Percentiles rank a stretch among this genome's conserved stretches.
Evolutionary conservation across 2,113 vertebrate species (phyloP).

Genomic region (Gorsachius goisagi): DNA sequence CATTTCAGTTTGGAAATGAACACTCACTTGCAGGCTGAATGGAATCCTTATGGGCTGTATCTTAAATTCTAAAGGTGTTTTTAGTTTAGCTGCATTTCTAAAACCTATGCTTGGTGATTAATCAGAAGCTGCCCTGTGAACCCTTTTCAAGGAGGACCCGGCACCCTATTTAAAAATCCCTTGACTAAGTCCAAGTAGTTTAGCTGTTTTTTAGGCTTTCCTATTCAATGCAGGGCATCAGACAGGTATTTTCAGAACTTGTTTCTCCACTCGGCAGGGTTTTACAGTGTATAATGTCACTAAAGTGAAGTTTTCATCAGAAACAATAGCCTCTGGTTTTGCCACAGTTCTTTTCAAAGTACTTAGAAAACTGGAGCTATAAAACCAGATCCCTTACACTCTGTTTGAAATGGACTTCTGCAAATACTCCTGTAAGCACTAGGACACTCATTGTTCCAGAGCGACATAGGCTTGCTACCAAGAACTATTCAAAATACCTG

Average conservation of each 20-base stretch:
- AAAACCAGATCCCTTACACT: background rate
- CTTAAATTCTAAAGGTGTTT: slow-evolving; percentile 16
- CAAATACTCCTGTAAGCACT: background rate
- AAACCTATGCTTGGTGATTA: background rate
- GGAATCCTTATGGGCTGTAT: slow-evolving; percentile 28
- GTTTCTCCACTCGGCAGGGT: slow-evolving; percentile 4
- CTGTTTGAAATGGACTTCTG: background rate
- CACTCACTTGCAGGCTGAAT: background rate
- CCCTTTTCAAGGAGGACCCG: background rate
- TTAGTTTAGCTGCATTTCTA: slow-evolving; percentile 12
- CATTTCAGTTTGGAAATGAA: slow-evolving; percentile 18
- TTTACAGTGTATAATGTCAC: background rate
- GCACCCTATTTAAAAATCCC: background rate
- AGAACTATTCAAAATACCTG: slow-evolving; percentile 28
- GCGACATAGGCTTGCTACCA: background rate
- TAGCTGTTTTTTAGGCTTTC: slow-evolving; percentile 5
- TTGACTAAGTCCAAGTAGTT: background rate
- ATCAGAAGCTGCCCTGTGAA: background rate
- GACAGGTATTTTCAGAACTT: slow-evolving; percentile 34
- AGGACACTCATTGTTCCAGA: background rate
- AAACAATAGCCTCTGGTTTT: slow-evolving; percentile 14
- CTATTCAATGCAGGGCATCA: background rate
- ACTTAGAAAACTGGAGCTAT: background rate
- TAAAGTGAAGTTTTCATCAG: background rate
- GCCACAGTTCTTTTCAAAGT: background rate